Percentiles rank a stretch among this genome's conserved stretches.
Evolutionary conservation across 2,888 invertebrate genomes (phyloP).

Genomic region (Leucozona laternaria): DNA sequence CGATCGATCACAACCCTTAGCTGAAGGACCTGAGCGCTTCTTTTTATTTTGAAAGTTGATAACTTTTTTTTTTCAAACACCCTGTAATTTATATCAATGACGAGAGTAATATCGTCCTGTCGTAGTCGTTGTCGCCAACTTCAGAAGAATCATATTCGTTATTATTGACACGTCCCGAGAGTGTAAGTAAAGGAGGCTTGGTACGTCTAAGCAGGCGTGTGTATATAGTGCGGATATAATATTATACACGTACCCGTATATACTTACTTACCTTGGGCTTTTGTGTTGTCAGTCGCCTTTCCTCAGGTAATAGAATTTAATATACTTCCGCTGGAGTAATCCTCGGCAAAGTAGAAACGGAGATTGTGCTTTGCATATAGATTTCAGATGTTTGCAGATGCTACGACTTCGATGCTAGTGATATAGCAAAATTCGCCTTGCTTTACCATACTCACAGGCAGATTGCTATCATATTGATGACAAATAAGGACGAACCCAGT

Average conservation of each 20-base stretch:
- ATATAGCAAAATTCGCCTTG: slow-evolving; percentile 17
- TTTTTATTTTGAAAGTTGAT: too few species aligned
- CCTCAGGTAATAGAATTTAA: slow-evolving; percentile 74
- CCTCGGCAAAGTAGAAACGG: slow-evolving; percentile 59
- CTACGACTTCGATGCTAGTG: slow-evolving; percentile 26
- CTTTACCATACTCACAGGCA: slow-evolving; percentile 13
- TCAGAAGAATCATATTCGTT: slow-evolving; percentile 70
- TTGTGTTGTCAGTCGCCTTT: slow-evolving; percentile 64
- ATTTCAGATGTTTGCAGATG: slow-evolving; percentile 57
- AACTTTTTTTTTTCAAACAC: slow-evolving; percentile 1
- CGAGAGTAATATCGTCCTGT: slow-evolving; percentile 37
- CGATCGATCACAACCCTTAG: too few species aligned
- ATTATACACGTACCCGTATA: background rate
- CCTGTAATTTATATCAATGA: slow-evolving; percentile 28
- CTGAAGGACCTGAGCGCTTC: too few species aligned
- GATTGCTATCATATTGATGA: slow-evolving; percentile 54
- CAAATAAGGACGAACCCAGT: slow-evolving; percentile 40
- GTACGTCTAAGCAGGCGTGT: background rate
- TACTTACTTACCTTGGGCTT: slow-evolving; percentile 27
- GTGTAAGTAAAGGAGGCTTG: slow-evolving; percentile 55
- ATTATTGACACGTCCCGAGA: slow-evolving; percentile 73
- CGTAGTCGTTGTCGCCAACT: slow-evolving; percentile 34
- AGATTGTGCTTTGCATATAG: slow-evolving; percentile 69
- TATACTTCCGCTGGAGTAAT: slow-evolving; percentile 74
- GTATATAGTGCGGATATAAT: slow-evolving; percentile 20